These are phyloP conservation scores for Phrynocephalus forsythii DNA, from an alignment of 2,797 vertebrate species.

Conservation along the genomic window DNA sequence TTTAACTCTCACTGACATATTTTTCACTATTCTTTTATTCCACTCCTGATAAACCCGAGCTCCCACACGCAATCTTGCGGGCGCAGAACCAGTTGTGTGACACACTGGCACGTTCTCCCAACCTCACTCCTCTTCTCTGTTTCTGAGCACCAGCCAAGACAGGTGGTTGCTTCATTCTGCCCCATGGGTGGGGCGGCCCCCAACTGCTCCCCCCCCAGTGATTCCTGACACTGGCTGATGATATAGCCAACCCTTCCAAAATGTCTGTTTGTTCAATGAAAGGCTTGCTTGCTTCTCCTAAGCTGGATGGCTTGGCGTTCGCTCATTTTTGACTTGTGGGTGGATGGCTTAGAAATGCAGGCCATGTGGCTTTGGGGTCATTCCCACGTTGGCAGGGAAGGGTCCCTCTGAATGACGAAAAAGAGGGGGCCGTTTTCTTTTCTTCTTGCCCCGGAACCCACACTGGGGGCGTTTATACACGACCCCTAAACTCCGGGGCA, in stretches of 20 bases:
- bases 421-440: background rate
- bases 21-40: no score
- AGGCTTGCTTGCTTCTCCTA: background rate
- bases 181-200: background rate
- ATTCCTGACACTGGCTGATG: background rate
- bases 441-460: background rate
- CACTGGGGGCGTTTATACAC: no score
- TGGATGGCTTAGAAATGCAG: background rate
- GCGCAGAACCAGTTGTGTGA: background rate
- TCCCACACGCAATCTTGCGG: background rate
- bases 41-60: no score
- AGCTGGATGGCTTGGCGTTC: background rate
- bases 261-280: background rate
- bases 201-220: no score
- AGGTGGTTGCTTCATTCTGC: background rate
- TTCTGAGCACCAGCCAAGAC: background rate
- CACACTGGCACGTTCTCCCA: background rate
- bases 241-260: background rate
- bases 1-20: no score
- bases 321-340: background rate
- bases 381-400: background rate
- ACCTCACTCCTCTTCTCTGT: background rate
- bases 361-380: no score
- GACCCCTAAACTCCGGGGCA: no score
- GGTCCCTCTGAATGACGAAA: background rate